A percentile compares a stretch with the other conserved stretches of the same genome.
Evolutionary conservation across 2,797 vertebrate species (phyloP).

Genomic region (Periparus ater): DNA sequence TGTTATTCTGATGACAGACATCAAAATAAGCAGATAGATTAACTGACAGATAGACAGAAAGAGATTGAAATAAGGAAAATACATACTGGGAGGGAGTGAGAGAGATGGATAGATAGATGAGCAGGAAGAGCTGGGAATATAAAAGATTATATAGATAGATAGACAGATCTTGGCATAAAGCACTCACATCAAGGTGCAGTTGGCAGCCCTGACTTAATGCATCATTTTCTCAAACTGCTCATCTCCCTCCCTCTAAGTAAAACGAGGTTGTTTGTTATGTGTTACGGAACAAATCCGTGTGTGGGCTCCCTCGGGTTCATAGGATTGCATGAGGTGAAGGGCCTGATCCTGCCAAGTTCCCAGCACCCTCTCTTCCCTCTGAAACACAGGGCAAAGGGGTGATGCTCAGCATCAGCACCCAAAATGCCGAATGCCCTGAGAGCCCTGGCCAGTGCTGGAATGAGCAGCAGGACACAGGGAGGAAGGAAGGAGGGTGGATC

Average conservation of each 20-base stretch:
- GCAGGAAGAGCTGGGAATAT: constrained; percentile 48
- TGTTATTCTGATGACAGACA: constrained; percentile 28
- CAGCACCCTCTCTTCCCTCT: not conserved
- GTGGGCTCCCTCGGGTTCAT: constrained; percentile 57
- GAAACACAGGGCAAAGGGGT: fast-evolving
- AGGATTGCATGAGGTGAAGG: constrained; percentile 37
- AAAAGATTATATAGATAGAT: constrained; percentile 51
- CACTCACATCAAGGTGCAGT: constrained; percentile 20
- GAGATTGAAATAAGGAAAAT: constrained; percentile 31
- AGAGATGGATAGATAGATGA: constrained; percentile 46
- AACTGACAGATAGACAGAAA: constrained; percentile 29
- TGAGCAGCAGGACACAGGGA: fast-evolving
- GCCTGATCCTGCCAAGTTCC: not conserved
- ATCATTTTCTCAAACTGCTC: constrained; percentile 44
- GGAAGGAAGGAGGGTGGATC: constrained; percentile 7
- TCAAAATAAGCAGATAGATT: constrained; percentile 54
- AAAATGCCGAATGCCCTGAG: fast-evolving
- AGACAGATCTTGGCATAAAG: constrained; percentile 51
- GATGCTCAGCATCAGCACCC: not conserved
- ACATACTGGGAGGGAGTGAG: not conserved
- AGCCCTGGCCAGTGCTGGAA: not conserved
- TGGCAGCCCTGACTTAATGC: constrained; percentile 42
- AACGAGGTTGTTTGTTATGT: constrained; percentile 43
- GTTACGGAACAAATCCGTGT: constrained; percentile 47
- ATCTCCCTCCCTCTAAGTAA: constrained; percentile 39